phyloP scores from a whole-genome alignment of 2,888 invertebrate genomes.

The Pterostichus niger region DNA sequence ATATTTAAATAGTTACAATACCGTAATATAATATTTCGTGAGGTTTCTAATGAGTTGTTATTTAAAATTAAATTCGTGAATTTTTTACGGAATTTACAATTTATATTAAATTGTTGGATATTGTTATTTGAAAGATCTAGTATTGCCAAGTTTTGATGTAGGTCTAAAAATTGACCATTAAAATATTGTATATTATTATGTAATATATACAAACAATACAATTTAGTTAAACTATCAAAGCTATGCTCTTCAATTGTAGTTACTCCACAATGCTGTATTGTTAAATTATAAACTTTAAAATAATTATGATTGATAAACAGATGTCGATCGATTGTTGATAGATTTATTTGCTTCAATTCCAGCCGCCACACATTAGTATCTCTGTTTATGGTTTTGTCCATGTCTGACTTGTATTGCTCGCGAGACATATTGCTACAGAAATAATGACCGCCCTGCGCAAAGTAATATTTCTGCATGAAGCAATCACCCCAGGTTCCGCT shows the following conservation, averaged over 20 bases:
- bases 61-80: not conserved
- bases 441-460: too few species aligned
- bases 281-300: not conserved
- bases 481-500: too few species aligned
- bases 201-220: not conserved
- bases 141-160: not conserved
- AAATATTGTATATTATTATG: conserved; percentile 2
- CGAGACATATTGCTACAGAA: not conserved
- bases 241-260: not conserved
- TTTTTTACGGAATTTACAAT: not conserved
- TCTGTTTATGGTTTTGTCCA: not conserved
- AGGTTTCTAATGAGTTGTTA: too few species aligned
- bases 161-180: not conserved
- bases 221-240: not conserved
- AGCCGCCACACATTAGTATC: not conserved
- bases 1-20: too few species aligned
- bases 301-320: not conserved
- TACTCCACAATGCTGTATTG: conserved; percentile 20
- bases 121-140: conserved; percentile 12
- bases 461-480: too few species aligned
- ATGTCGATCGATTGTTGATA: not conserved
- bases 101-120: conserved; percentile 21
- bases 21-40: too few species aligned
- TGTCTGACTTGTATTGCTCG: not conserved
- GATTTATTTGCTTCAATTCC: not conserved